These are phyloP conservation scores for Drosophila carrolli DNA, from an alignment of 1,140 invertebrate genomes.

Conservation along the genomic window DNA sequence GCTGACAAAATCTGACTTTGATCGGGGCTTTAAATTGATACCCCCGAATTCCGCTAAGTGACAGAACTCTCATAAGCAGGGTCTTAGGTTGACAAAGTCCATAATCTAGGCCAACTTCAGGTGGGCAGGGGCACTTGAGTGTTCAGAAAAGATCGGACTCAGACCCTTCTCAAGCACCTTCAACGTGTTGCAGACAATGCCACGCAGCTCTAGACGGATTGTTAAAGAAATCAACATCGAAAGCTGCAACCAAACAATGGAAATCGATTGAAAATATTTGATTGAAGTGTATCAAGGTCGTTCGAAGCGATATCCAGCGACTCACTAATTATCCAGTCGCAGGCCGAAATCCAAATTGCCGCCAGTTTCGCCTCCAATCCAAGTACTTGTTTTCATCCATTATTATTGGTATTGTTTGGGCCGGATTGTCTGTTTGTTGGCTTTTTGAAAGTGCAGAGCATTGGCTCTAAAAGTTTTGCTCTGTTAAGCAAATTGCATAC, in stretches of 20 bases:
- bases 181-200: slow-evolving; percentile 62
- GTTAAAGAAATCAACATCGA: slow-evolving; percentile 39
- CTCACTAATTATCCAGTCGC: slow-evolving; percentile 56
- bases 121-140: slow-evolving; percentile 20
- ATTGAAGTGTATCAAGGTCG: slow-evolving; percentile 81
- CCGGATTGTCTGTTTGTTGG: slow-evolving; percentile 12
- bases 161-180: slow-evolving; percentile 30
- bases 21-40: slow-evolving; percentile 21
- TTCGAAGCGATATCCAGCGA: slow-evolving; percentile 47
- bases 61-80: slow-evolving; percentile 43
- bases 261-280: slow-evolving; percentile 77
- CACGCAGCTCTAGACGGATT: slow-evolving; percentile 51
- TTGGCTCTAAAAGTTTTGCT: slow-evolving; percentile 59
- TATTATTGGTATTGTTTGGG: slow-evolving; percentile 48
- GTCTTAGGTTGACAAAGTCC: slow-evolving; percentile 33
- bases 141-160: not conserved
- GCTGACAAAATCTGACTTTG: slow-evolving; percentile 13
- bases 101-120: slow-evolving; percentile 38
- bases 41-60: slow-evolving; percentile 22
- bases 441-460: slow-evolving; percentile 62
- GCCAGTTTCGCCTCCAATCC: slow-evolving; percentile 55
- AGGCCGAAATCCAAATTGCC: slow-evolving; percentile 49
- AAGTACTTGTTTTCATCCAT: slow-evolving; percentile 68
- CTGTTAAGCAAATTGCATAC: slow-evolving; percentile 83
- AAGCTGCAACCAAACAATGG: slow-evolving; percentile 57